A percentile compares a stretch with the other conserved stretches of the same genome.
phyloP scores from a whole-genome alignment of 2,888 invertebrate genomes.

The Rapana venosa region DNA sequence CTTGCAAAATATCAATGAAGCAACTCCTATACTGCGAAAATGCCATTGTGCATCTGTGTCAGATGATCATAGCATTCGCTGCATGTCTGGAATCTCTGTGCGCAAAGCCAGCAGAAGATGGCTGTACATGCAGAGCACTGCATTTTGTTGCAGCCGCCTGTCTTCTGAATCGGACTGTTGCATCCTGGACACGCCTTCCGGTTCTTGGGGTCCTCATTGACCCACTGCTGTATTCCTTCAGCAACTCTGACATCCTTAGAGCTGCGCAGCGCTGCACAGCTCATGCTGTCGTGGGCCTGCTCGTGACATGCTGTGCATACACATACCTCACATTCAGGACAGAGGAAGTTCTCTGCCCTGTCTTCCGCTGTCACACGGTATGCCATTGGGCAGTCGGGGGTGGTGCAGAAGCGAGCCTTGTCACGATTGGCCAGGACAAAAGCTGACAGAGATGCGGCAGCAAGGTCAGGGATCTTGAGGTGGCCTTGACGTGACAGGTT shows the following conservation, averaged over 20 bases:
- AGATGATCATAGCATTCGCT: constrained; percentile 66
- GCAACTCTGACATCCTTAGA: constrained; percentile 53
- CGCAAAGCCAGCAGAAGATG: constrained; percentile 72
- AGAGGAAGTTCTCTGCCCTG: constrained; percentile 54
- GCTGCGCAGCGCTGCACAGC: constrained; percentile 62
- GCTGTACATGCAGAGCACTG: constrained; percentile 61
- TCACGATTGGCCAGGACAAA: constrained; percentile 57
- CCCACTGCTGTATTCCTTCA: constrained; percentile 56
- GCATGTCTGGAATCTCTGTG: constrained; percentile 51
- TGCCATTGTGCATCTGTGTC: constrained; percentile 51
- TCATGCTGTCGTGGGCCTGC: constrained; percentile 66
- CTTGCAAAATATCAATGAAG: background rate
- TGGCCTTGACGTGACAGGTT: constrained; percentile 49
- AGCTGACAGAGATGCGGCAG: constrained; percentile 56
- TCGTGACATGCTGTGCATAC: constrained; percentile 68
- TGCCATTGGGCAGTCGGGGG: constrained; percentile 70
- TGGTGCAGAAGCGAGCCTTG: constrained; percentile 64
- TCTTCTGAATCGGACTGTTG: constrained; percentile 64
- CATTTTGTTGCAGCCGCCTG: constrained; percentile 71
- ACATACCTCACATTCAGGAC: constrained; percentile 58
- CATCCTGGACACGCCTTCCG: constrained; percentile 70
- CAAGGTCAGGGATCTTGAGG: constrained; percentile 49
- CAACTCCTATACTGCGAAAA: constrained; percentile 12
- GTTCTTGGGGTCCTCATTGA: constrained; percentile 54
- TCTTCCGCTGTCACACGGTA: constrained; percentile 59